Evolutionary conservation across 1,140 invertebrate genomes (phyloP), one percentile per base, ranked within the genome.

Genomic region (Liolophura sinensis): DNA sequence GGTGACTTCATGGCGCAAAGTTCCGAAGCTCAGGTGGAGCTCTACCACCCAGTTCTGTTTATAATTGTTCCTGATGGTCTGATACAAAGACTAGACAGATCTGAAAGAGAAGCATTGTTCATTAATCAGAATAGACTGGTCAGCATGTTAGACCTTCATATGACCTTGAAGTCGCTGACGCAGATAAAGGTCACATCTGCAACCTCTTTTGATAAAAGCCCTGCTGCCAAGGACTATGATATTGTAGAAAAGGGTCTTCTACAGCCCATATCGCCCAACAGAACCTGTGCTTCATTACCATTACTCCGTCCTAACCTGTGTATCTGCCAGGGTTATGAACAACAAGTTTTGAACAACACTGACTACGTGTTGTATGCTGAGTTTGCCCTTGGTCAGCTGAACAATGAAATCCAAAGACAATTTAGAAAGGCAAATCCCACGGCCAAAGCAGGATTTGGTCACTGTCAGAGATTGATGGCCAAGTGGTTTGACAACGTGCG

Each of bases 11-110:
- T 80, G 3, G 68, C 74, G 27, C 66, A 64, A 22, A 69, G 69
- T 48, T 59, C 66, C 20, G 79, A 81, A 68, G 81, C 74, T 25
- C 69, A 73, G 12, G 57, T 77, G 31, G 82, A 84, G 60, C 71
- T 78, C n/a, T 84, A 74, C 67, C 79, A 82, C 56, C 80, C 82
- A n/a, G 69, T 74, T 63, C 60, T 78, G 50, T 75, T 77, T 40
- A 70, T 77, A 51, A 56, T 78, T 15, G 60, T 81, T 57, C 79
- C 79, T 24, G 55, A 70, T 11, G 49, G 25, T 48, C 70, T 77
- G 16, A 62, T 60, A 15, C 22, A 50, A 12, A 31, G 58, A 24
- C 68, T 80, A 22, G 74, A 74, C 18, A 14, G 40, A 57, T 24
- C 56, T 18, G 49, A 62, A 49, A 63, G 78, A 47, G 18, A 68